A percentile compares a stretch with the other conserved stretches of the same genome.
phyloP scores from a whole-genome alignment of 2,888 invertebrate species.

The Stenodema calcarata region DNA sequence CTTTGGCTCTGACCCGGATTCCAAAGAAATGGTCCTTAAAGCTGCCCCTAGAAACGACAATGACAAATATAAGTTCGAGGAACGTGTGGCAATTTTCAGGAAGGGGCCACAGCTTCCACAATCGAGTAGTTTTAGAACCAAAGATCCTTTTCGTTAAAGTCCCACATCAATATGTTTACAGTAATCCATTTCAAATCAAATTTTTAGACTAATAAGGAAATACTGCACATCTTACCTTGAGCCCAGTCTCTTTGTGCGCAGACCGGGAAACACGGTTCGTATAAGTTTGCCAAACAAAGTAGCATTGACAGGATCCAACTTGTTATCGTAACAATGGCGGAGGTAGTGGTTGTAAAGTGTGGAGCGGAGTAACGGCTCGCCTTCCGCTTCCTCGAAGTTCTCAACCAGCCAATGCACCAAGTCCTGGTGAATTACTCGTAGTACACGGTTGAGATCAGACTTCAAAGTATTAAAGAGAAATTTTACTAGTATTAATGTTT shows the following conservation, averaged over 20 bases:
- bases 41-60: conserved; percentile 75
- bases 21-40: conserved; percentile 99
- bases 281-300: conserved; percentile 99
- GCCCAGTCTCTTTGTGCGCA: conserved; percentile 91
- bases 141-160: no score
- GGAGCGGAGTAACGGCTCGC: conserved; percentile 89
- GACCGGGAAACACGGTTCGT: conserved; percentile 94
- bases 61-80: no score
- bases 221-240: conserved; percentile 73
- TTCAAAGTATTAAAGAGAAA: no score
- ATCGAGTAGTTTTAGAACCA: no score
- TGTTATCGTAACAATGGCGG: conserved; percentile 90
- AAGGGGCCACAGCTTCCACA: no score
- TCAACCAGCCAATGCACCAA: conserved; percentile 95
- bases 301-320: conserved; percentile 97
- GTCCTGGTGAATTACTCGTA: conserved; percentile 65
- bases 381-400: conserved; percentile 98
- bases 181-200: no score
- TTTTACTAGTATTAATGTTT: no score
- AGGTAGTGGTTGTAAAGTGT: conserved; percentile 97
- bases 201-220: no score
- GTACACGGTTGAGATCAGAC: no score
- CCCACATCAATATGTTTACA: no score
- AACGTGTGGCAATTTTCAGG: no score
- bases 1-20: conserved; percentile 88